A percentile compares a stretch with the other conserved stretches of the same genome.
Conservation (phyloP, 2,113 vertebrate species). For the Onychostoma macrolepis region DNA sequence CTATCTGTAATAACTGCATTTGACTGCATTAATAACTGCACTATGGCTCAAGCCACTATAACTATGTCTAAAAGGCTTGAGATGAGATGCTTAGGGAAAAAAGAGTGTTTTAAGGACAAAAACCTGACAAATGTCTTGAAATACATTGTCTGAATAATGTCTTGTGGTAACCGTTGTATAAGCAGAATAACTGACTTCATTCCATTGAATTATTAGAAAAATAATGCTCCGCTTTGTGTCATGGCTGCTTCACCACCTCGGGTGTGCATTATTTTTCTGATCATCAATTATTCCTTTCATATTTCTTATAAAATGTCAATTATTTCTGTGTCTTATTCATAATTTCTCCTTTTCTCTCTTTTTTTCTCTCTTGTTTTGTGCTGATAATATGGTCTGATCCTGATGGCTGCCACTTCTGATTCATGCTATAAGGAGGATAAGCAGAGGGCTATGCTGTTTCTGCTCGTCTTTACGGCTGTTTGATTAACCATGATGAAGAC, state of each 20-base stretch:
- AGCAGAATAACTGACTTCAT: no score
- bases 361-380: not conserved
- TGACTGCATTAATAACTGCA: not conserved
- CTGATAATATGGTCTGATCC: constrained; percentile 12
- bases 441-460: constrained; percentile 74
- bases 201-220: no score
- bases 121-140: not conserved
- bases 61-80: not conserved
- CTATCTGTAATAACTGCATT: not conserved
- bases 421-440: constrained; percentile 53
- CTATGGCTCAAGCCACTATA: not conserved
- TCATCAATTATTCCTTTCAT: not conserved
- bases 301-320: not conserved
- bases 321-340: constrained; percentile 10
- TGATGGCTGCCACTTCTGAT: constrained; percentile 12
- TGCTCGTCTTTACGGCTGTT: constrained; percentile 60
- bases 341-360: constrained; percentile 26
- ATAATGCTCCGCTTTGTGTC: no score
- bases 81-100: not conserved
- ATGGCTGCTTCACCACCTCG: no score
- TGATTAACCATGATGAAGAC: constrained; percentile 95
- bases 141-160: not conserved
- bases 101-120: not conserved
- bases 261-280: no score
- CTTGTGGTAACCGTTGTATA: not conserved